Evolutionary conservation across 2,888 invertebrate genomes (phyloP).

Genomic region (Scaptomyza parva): DNA sequence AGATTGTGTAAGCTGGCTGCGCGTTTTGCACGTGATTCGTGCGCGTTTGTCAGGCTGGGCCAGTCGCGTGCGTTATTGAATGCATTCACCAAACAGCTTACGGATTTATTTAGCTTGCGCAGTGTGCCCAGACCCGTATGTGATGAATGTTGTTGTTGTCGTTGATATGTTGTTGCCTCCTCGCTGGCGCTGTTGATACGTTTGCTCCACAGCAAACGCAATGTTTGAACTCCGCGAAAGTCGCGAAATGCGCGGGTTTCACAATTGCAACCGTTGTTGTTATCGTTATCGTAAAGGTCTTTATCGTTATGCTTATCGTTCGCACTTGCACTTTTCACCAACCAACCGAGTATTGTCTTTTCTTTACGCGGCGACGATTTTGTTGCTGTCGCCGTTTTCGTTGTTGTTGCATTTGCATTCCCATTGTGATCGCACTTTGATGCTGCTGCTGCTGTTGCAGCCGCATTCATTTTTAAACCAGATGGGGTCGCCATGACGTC

Average conservation of each 20-base stretch:
- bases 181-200: conserved; percentile 79
- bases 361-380: conserved; percentile 68
- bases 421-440: conserved; percentile 53
- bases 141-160: conserved; percentile 5
- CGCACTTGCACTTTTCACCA: conserved; percentile 71
- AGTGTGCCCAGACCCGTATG: conserved; percentile 58
- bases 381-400: conserved; percentile 6
- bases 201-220: conserved; percentile 84
- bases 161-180: conserved; percentile 40
- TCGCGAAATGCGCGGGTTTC: conserved; percentile 76
- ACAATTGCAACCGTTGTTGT: conserved; percentile 48
- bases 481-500: conserved; percentile 41
- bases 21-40: conserved; percentile 69
- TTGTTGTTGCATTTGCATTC: conserved; percentile 33
- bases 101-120: conserved; percentile 78
- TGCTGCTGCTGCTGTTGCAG: conserved; percentile 19
- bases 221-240: conserved; percentile 83
- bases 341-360: conserved; percentile 82
- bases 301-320: conserved; percentile 46
- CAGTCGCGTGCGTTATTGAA: conserved; percentile 64
- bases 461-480: conserved; percentile 37
- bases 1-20: conserved; percentile 81
- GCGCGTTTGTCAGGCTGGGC: conserved; percentile 40
- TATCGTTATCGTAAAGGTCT: conserved; percentile 33
- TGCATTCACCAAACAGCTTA: conserved; percentile 78